These are phyloP conservation scores for Mormyrops boulengeri DNA, from an alignment of 2,797 vertebrate species.

Conservation along the genomic window DNA sequence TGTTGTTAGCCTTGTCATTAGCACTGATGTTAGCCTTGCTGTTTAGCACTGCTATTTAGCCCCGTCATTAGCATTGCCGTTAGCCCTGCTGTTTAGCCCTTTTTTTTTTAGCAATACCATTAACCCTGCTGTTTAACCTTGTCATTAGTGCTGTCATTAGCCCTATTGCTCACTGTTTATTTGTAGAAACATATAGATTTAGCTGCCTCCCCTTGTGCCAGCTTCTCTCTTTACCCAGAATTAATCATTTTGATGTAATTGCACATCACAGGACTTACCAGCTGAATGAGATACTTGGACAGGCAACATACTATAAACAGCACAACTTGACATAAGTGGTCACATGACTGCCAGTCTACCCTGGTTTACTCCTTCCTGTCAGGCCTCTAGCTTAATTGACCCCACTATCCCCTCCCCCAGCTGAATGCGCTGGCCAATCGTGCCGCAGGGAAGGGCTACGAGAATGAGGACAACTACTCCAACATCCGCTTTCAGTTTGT, in stretches of 20 bases:
- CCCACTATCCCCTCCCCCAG: background rate
- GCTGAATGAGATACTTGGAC: background rate
- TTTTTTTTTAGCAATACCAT: too few relatives aligned
- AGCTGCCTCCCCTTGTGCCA: background rate
- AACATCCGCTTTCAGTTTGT: slow-evolving; percentile 99
- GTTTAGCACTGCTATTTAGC: background rate
- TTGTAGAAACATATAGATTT: background rate
- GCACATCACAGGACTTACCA: background rate
- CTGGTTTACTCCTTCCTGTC: background rate
- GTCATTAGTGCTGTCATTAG: background rate
- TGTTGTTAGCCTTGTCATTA: background rate
- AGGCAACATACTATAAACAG: background rate
- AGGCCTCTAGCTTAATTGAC: background rate
- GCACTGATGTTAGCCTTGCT: background rate
- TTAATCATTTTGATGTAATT: background rate
- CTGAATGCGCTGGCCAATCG: slow-evolving; percentile 95
- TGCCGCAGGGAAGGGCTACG: slow-evolving; percentile 97
- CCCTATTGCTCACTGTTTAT: background rate
- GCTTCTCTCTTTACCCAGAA: background rate
- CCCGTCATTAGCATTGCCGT: background rate
- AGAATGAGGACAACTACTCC: slow-evolving; percentile 98
- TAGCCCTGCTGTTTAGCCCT: background rate
- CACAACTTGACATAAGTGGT: background rate
- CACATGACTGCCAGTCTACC: background rate
- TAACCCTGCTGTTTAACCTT: background rate